Conservation (phyloP, 2,888 invertebrate species). For the Dromius quadrimaculatus region DNA sequence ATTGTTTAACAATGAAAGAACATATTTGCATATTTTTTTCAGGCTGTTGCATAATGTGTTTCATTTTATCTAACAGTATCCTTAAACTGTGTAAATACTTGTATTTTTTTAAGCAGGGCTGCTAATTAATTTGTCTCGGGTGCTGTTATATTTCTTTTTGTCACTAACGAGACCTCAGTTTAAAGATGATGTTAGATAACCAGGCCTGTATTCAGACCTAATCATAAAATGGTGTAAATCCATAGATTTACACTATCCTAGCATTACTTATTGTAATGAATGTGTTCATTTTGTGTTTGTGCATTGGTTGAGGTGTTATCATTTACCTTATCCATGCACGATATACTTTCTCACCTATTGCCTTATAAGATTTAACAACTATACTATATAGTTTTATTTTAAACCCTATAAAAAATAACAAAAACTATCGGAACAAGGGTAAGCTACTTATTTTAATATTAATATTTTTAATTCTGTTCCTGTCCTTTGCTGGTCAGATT, state of each 20-base stretch:
- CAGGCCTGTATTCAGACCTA: background rate
- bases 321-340: constrained; percentile 1
- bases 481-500: no score
- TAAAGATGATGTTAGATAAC: constrained; percentile 26
- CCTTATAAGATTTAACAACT: constrained; percentile 15
- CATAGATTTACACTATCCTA: background rate
- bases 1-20: constrained; percentile 2
- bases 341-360: constrained; percentile 8
- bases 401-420: background rate
- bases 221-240: background rate
- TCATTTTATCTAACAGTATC: constrained; percentile 1
- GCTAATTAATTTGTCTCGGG: constrained; percentile 21
- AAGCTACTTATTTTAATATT: constrained; percentile 7
- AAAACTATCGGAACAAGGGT: constrained; percentile 10
- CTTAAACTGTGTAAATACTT: constrained; percentile 29
- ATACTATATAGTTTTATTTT: constrained; percentile 6
- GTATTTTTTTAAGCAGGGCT: constrained; percentile 2
- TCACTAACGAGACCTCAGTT: constrained; percentile 30
- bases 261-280: background rate
- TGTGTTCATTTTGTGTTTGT: constrained; percentile 4
- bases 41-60: background rate
- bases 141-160: constrained; percentile 37
- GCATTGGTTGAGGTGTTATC: background rate
- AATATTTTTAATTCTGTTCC: no score
- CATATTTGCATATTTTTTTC: background rate